Base-by-base conservation (phyloP, 2,113 vertebrate species). In the Pelecanus crispus region DNA sequence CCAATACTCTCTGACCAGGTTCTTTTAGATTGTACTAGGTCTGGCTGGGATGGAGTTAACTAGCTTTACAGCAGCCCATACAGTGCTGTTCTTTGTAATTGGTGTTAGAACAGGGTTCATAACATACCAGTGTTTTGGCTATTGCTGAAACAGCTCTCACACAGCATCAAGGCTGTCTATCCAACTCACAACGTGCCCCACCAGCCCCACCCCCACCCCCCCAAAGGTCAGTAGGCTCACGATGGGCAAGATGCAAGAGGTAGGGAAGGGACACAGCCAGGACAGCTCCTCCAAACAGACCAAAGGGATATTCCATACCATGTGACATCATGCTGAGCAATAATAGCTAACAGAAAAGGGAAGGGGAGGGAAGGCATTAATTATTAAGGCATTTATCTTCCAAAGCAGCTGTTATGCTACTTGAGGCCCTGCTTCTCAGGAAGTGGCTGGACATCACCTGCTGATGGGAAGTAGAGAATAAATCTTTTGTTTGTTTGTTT, bases 401-500 rank as follows among this genome's bases (percentile, higher is more conserved):
- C n/a, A 73, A 77, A 77, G 11, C 3, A 84, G 29, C 17, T 32
- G 13, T 70, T 67, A n/a, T 1, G 3, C 6, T 25, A 10, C 18
- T 58, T 63, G 28, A 88, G 18, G 6, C 9, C 17, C 13, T 7
- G 22, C 40, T 67, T 81, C 47, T 73, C 53, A 40, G 29, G 7
- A 80, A 56, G 36, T 28, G 4, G 5, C 3, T 74, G 29, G 55
- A 59, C 26, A 85, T 67, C 14, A 19, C 16, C 25, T 29, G 22
- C 20, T 73, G 38, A n/a, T 25, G 7, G 15, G 49, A 82, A 38
- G 4, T 11, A 40, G 28, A 29, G 4, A 58, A 10, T 3, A 50
- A 47, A 67, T 58, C 2, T 17, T 50, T n/a, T n/a, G n/a, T n/a
- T n/a, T n/a, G n/a, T 18, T 34, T 15, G 2, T 34, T 2, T 1